Conservation (phyloP, 2,113 vertebrate species). For the Anas platyrhynchos region DNA sequence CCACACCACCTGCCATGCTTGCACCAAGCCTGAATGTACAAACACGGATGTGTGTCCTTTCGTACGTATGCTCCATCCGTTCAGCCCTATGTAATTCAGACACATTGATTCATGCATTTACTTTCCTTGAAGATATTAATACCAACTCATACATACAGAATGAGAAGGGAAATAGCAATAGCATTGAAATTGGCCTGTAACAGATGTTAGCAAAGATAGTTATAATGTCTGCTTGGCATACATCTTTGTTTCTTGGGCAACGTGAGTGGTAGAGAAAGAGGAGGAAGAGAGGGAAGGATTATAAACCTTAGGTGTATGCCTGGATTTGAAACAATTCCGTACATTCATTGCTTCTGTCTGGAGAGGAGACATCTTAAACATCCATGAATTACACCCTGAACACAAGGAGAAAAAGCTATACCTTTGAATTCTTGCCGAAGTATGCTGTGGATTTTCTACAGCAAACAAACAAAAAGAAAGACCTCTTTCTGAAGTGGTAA, state of each 20-base stretch:
- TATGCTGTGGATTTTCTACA: background rate
- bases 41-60: background rate
- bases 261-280: background rate
- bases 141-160: conserved; percentile 38
- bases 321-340: conserved; percentile 14
- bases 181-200: conserved; percentile 11
- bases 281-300: background rate
- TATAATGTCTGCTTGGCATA: background rate
- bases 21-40: background rate
- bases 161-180: background rate
- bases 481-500: background rate
- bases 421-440: conserved; percentile 11
- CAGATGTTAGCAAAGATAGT: conserved; percentile 14
- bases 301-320: background rate
- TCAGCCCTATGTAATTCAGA: conserved; percentile 9
- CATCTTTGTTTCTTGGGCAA: conserved; percentile 2
- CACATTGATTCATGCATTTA: conserved; percentile 21
- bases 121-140: conserved; percentile 40
- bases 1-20: fast-evolving
- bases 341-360: background rate
- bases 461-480: background rate
- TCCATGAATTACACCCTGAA: conserved; percentile 12
- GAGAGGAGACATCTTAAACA: conserved; percentile 9
- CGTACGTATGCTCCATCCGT: background rate
- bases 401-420: background rate